phyloP scores from a whole-genome alignment of 2,797 vertebrate species.

The Sebastolobus alascanus region DNA sequence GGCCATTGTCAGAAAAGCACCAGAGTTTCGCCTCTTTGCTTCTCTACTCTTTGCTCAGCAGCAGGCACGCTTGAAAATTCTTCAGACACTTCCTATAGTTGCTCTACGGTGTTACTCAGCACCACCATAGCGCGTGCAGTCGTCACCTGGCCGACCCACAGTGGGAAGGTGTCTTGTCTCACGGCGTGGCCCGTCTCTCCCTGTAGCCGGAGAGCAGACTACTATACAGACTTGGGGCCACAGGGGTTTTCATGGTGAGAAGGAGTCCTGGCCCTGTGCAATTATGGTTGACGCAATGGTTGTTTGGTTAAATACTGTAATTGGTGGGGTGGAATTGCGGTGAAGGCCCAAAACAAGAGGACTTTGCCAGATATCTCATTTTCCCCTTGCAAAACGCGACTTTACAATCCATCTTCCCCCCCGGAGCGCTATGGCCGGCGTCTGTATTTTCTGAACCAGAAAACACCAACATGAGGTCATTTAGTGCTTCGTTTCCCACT shows the following conservation, averaged over 20 bases:
- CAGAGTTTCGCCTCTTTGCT: too few species aligned
- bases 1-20: too few species aligned
- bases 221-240: constrained; percentile 38
- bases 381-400: constrained; percentile 47
- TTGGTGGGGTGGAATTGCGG: constrained; percentile 79
- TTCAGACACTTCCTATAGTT: background rate
- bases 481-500: constrained; percentile 34
- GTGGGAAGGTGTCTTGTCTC: background rate
- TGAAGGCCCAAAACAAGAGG: constrained; percentile 58
- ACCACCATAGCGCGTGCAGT: background rate
- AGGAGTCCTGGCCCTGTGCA: constrained; percentile 55
- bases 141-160: constrained; percentile 18
- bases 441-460: constrained; percentile 55
- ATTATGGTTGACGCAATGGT: constrained; percentile 87
- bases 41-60: too few species aligned
- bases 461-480: constrained; percentile 34
- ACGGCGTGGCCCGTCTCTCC: constrained; percentile 5
- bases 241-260: constrained; percentile 69
- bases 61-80: background rate
- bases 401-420: constrained; percentile 24
- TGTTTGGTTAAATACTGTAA: constrained; percentile 85
- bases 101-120: background rate
- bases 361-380: constrained; percentile 56
- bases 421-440: background rate
- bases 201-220: constrained; percentile 35